Base-by-base conservation (phyloP, 1,140 invertebrate species). In the Panagrolaimus sp. region DNA sequence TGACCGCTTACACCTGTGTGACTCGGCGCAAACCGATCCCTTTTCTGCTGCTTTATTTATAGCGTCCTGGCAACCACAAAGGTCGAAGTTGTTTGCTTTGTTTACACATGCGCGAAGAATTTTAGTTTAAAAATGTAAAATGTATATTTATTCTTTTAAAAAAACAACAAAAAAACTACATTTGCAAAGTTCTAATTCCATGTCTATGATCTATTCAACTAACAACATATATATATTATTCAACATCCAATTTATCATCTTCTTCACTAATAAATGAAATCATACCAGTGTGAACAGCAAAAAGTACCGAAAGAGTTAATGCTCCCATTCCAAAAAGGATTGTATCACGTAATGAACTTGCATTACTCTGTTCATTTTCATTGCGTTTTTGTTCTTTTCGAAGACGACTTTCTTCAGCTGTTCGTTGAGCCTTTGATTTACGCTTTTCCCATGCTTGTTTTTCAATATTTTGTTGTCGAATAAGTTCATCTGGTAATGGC, bases 231-330 rank as follows among this genome's bases (percentile, higher is more conserved):
- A 8, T 20, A 13, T 64, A 64, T 11, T 47, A 38, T 23, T 44
- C 63, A 57, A 25, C 51, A 11, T 25, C 27, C 20, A 20, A 16
- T 11, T 11, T 66, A 14, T 66, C 45, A 48, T 66, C 45, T 38
- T 38, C 31, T 3, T 66, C 62, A 25, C 27, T 11, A 44, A 69
- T 45, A 11, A 78, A 70, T 61, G 69, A 61, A 61, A 81, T 72
- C 14, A 81, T 72, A 42, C 80, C 80, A 5, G 72, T 69, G 48
- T 81, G 80, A 16, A 83, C 61, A 11, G 79, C 78, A 57, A 83
- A 82, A 4, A 78, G 23, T 3, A 81, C 14, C 7, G 76, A 80
- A 7, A 80, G 51, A 13, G 71, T 75, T 23, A 78, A 11, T 11
- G 80, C 79, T 14, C 73, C 79, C 11, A 82, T 25, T 3, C 44